These are phyloP conservation scores for Omphaloscelis lunosa DNA, from an alignment of 2,888 invertebrate genomes.

Conservation along the genomic window DNA sequence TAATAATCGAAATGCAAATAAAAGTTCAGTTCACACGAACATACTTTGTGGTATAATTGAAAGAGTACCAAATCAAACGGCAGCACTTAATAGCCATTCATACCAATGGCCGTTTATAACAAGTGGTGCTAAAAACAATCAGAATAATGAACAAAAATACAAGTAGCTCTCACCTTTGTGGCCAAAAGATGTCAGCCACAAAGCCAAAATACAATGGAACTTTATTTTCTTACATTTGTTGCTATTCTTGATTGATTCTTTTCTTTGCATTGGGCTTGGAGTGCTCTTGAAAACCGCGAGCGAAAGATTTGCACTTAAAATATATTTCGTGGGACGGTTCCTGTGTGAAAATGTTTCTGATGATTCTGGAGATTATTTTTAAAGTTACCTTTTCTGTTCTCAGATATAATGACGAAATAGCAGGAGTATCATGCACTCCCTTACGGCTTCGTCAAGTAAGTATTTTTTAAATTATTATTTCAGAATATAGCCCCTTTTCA, in stretches of 20 bases:
- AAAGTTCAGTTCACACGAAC: conserved; percentile 67
- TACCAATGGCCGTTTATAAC: conserved; percentile 77
- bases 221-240: conserved; percentile 88
- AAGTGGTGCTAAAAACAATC: conserved; percentile 82
- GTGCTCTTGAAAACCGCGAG: conserved; percentile 78
- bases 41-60: conserved; percentile 48
- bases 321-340: conserved; percentile 73
- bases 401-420: conserved; percentile 66
- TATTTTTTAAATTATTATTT: conserved; percentile 33
- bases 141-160: conserved; percentile 81
- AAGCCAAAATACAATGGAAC: conserved; percentile 77
- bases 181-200: conserved; percentile 84
- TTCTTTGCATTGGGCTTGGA: conserved; percentile 73
- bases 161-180: conserved; percentile 83
- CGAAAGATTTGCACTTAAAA: conserved; percentile 66
- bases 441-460: conserved; percentile 82
- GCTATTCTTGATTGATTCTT: conserved; percentile 83
- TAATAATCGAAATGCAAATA: conserved; percentile 41
- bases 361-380: conserved; percentile 7
- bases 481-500: not conserved
- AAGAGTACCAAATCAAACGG: conserved; percentile 75
- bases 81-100: conserved; percentile 75
- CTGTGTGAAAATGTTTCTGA: conserved; percentile 69
- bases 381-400: conserved; percentile 55
- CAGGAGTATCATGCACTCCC: conserved; percentile 76